Conservation (phyloP, 2,888 invertebrate genomes). For the Sesia bembeciformis region DNA sequence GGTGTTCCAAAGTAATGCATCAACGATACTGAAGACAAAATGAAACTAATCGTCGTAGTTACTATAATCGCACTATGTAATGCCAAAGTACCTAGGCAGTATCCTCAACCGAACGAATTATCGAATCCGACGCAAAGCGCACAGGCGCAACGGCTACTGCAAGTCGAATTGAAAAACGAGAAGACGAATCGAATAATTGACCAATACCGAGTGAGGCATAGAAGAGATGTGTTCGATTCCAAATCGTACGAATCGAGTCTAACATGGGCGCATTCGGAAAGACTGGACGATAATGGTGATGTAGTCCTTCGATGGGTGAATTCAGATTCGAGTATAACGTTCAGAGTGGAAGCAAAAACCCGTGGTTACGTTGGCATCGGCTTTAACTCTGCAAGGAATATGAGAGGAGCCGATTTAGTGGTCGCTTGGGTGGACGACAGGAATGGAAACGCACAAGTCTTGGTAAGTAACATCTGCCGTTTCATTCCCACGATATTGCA, state of each 20-base stretch:
- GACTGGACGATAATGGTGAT: conserved; percentile 70
- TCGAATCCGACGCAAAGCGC: conserved; percentile 40
- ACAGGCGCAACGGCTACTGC: conserved; percentile 34
- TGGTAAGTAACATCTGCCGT: conserved; percentile 75
- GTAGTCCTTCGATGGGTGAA: conserved; percentile 81
- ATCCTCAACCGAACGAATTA: conserved; percentile 41
- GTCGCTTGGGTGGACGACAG: conserved; percentile 91
- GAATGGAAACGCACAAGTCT: conserved; percentile 79
- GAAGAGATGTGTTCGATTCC: conserved; percentile 58
- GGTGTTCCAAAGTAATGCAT: conserved; percentile 49
- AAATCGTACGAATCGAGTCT: conserved; percentile 58
- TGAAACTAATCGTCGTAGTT: conserved; percentile 50
- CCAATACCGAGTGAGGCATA: conserved; percentile 46
- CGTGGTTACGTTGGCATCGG: conserved; percentile 91
- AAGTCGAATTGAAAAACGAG: conserved; percentile 45
- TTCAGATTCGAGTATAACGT: conserved; percentile 84
- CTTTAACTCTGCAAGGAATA: conserved; percentile 85
- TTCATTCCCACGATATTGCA: too few species aligned
- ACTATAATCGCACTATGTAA: conserved; percentile 54
- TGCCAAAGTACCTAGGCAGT: conserved; percentile 52
- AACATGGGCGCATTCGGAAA: conserved; percentile 76
- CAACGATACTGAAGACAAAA: conserved; percentile 29
- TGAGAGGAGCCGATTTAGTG: conserved; percentile 89
- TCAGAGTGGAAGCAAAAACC: conserved; percentile 88
- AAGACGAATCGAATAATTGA: conserved; percentile 55